Evolutionary conservation across 2,113 vertebrate genomes (phyloP).

Genomic region (Mastomys natalensis): DNA sequence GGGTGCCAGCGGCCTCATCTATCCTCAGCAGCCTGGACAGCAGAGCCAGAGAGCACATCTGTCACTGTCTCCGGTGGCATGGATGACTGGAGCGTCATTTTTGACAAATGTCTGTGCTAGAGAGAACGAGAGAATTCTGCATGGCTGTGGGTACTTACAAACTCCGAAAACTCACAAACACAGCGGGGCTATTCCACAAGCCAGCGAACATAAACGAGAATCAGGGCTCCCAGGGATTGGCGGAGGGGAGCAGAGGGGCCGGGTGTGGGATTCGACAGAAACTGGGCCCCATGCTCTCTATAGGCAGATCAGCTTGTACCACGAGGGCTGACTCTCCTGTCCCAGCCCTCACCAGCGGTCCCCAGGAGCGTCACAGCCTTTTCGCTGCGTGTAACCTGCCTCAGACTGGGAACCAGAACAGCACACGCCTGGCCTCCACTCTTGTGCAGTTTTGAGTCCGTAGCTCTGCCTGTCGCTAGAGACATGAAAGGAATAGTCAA

Average conservation of each 20-base stretch:
- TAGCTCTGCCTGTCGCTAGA: not conserved
- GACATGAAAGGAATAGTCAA: not conserved
- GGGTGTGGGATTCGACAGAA: rapidly evolving
- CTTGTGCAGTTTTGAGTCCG: not conserved
- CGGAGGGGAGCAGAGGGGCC: not conserved
- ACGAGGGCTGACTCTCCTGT: not conserved
- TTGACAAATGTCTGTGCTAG: slow-evolving; percentile 79
- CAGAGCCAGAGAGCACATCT: slow-evolving; percentile 21
- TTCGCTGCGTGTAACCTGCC: no score
- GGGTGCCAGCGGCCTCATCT: slow-evolving; percentile 49
- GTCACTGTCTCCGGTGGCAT: slow-evolving; percentile 72
- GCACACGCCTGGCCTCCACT: not conserved
- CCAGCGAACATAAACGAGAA: not conserved
- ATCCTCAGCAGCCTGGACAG: slow-evolving; percentile 51
- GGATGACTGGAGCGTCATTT: slow-evolving; percentile 77
- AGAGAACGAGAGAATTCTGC: not conserved
- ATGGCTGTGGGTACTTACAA: slow-evolving; percentile 31
- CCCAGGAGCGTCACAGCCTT: not conserved
- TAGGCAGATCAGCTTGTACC: not conserved
- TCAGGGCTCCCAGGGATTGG: not conserved
- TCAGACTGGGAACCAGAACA: not conserved
- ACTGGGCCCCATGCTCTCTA: no score
- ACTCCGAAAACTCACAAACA: slow-evolving; percentile 18
- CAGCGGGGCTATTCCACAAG: not conserved
- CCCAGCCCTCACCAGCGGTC: not conserved